phyloP scores from a whole-genome alignment of 2,113 vertebrate genomes.

The Empidonax alnorum region DNA sequence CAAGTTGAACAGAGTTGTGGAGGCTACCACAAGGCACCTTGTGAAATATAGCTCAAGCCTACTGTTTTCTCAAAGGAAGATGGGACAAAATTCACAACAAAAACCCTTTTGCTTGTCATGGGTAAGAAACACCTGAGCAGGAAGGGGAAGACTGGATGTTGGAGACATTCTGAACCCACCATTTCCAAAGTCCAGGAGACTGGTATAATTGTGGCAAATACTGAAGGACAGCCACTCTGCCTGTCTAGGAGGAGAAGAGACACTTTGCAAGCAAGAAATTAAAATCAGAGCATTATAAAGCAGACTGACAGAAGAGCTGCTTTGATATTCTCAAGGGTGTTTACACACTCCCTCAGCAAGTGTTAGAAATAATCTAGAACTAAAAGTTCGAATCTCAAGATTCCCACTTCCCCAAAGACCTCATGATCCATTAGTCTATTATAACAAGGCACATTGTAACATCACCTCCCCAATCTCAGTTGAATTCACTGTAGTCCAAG shows the following conservation, averaged over 20 bases:
- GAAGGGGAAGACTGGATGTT: neutral
- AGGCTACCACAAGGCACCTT: neutral
- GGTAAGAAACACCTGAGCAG: neutral
- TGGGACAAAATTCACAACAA: neutral
- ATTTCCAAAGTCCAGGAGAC: neutral
- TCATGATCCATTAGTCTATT: neutral
- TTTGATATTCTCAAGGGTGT: neutral
- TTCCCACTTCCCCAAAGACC: neutral
- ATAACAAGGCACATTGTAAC: neutral
- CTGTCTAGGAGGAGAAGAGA: neutral
- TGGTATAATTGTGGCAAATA: neutral
- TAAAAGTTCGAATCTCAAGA: neutral
- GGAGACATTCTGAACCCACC: neutral
- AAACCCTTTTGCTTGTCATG: accelerated
- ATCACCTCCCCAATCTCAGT: neutral
- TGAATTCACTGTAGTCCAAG: neutral
- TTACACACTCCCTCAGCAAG: neutral
- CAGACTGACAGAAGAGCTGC: neutral
- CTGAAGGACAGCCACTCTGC: neutral
- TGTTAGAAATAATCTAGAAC: neutral
- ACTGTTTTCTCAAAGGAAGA: neutral
- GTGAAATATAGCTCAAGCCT: neutral
- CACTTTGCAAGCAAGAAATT: neutral
- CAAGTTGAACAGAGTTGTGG: neutral
- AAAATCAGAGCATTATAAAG: neutral